Percentiles rank a stretch among this genome's conserved stretches.
phyloP scores from a whole-genome alignment of 2,888 invertebrate genomes.

The Cephus sareptanus region DNA sequence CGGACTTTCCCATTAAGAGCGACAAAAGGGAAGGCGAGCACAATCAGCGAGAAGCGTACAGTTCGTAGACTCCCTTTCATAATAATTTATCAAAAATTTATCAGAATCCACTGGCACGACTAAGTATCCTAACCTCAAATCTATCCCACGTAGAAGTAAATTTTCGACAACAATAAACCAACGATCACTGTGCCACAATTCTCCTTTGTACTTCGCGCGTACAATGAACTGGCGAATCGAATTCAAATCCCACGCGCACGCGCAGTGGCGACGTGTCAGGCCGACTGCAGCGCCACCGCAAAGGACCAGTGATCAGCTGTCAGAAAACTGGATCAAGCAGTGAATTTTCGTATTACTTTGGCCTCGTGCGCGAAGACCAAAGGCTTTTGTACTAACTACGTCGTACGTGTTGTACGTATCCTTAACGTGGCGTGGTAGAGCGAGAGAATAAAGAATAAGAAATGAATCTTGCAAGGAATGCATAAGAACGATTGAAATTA shows the following conservation, averaged over 20 bases:
- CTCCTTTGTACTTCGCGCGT: background rate
- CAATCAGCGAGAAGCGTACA: background rate
- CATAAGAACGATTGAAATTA: slow-evolving; percentile 35
- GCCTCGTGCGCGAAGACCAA: background rate
- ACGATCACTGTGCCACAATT: background rate
- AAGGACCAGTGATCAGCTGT: background rate
- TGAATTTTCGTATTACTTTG: background rate
- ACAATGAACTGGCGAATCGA: background rate
- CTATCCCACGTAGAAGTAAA: too few relatives aligned
- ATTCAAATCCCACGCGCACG: background rate
- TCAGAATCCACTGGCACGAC: background rate
- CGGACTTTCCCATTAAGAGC: slow-evolving; percentile 12
- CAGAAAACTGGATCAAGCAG: background rate
- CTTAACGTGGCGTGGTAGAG: background rate
- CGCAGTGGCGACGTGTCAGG: background rate
- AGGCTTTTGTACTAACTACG: background rate
- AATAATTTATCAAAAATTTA: background rate
- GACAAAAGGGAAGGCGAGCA: slow-evolving; percentile 13
- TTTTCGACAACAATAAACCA: background rate
- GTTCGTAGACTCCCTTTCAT: background rate
- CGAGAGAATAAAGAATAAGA: background rate
- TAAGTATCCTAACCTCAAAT: background rate
- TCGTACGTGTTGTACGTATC: background rate
- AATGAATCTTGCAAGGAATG: slow-evolving; percentile 1
- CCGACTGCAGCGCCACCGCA: background rate